Base-by-base conservation (phyloP, 2,888 invertebrate species). In the Bhutanitis thaidina region DNA sequence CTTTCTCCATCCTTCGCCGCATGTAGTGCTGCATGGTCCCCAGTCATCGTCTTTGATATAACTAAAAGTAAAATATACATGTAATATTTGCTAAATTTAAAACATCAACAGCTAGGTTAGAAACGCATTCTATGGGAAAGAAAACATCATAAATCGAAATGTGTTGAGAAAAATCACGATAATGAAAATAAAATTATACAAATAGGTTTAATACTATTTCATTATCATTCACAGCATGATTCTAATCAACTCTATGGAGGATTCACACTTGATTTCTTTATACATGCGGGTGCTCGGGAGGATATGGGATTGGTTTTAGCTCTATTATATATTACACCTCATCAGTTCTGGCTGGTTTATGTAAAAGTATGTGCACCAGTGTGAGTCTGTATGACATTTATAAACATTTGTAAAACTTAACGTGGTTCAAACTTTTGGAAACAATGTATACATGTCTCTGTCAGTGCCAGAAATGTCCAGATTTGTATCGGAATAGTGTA, bases 1-100 rank as follows among this genome's bases (percentile, higher is more conserved):
- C 58, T 93, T 93, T n/a, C 95, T 91, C 62, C 94, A 90, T 0
- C 98, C 98, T 74, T 96, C 95, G 0, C 98, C 98, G 74, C 98
- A 98, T 0, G 95, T 94, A 0, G 94, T 95, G 65, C 96, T 97
- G 88, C 98, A 99, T 0, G 95, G 93, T 1, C 97, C 94, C 98
- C 98, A 98, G 47, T 96, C 95, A 8, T 82, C 84, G 54, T 97
- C 97, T 56, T 96, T 94, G 69, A 97, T 94, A 89, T 95, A 98
- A 74, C 98, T 98, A 88, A 34, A 58, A 56, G 67, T n/a, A n/a
- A 56, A 50, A 81, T 71, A 63, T 55, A 58, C 55, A 43, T 30
- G 20, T 8, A 12, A 3, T 20, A 51, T 45, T 55, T 14, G 50
- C 27, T 44, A 49, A 0, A 16, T n/a, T 25, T 20, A 16, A 29